phyloP scores from a whole-genome alignment of 2,797 vertebrate species.

The Sitta carolinensis region DNA sequence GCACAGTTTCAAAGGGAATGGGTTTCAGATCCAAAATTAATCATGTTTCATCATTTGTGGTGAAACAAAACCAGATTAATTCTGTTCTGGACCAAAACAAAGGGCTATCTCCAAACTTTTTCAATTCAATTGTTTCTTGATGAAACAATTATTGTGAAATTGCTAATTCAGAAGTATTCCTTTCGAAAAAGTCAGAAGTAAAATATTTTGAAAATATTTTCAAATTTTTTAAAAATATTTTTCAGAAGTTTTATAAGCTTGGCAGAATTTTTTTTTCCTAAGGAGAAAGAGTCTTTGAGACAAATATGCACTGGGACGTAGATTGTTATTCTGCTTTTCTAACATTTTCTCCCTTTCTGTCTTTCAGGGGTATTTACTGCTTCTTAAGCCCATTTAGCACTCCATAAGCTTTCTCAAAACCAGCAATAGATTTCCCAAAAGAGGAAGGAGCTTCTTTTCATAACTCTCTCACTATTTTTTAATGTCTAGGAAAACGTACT shows the following conservation, averaged over 20 bases:
- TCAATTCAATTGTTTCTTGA: not conserved
- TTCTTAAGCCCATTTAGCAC: not conserved
- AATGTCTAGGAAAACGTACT: not conserved
- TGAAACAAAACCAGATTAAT: not conserved
- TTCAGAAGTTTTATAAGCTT: not conserved
- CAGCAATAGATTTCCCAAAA: not conserved
- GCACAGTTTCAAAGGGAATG: not conserved
- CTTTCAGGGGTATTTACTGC: not conserved
- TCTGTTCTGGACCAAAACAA: not conserved
- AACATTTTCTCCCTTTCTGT: not conserved
- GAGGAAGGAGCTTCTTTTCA: not conserved
- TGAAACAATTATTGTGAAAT: not conserved
- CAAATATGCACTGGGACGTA: not conserved
- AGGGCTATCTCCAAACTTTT: not conserved
- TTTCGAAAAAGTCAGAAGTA: not conserved
- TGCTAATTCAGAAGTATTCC: not conserved
- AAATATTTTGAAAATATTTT: not conserved
- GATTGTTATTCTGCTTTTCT: not conserved
- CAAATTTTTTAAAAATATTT: too few relatives aligned
- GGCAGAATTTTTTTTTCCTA: not conserved
- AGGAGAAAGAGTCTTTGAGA: not conserved
- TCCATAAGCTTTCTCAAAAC: not conserved
- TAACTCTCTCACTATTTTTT: not conserved
- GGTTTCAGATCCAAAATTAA: not conserved
- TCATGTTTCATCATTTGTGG: not conserved